A percentile compares a stretch with the other conserved stretches of the same genome.
Evolutionary conservation across 2,797 vertebrate species (phyloP).

Genomic region (Knipowitschia caucasica): DNA sequence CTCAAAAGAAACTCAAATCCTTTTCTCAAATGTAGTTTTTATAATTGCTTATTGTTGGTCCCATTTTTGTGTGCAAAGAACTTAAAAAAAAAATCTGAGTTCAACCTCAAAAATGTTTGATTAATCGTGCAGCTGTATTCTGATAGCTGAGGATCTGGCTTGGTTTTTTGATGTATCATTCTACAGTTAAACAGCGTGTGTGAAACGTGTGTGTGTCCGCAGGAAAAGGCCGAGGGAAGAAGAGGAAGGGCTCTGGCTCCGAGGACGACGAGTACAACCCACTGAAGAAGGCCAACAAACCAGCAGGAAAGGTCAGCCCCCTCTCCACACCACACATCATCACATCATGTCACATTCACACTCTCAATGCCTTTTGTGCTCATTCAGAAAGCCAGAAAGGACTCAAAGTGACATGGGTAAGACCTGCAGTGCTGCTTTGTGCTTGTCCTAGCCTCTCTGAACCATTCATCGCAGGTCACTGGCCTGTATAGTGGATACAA

Average conservation of each 20-base stretch:
- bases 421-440: not conserved
- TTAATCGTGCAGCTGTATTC: no score
- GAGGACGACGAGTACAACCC: constrained; percentile 92
- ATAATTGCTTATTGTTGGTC: no score
- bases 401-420: not conserved
- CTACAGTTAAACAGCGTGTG: no score
- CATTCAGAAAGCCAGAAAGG: not conserved
- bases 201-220: constrained; percentile 16
- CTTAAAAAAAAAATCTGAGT: no score
- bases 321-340: not conserved
- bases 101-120: no score
- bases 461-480: no score
- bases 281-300: constrained; percentile 81
- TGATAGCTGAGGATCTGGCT: no score
- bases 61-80: no score
- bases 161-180: no score
- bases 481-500: not conserved
- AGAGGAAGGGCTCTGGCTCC: constrained; percentile 91
- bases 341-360: not conserved
- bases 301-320: constrained; percentile 78
- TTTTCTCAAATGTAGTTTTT: no score
- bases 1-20: no score
- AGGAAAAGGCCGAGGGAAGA: constrained; percentile 93
- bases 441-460: not conserved
- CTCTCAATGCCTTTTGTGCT: not conserved